Conservation (phyloP, 2,113 vertebrate species). For the Hemiscyllium ocellatum region DNA sequence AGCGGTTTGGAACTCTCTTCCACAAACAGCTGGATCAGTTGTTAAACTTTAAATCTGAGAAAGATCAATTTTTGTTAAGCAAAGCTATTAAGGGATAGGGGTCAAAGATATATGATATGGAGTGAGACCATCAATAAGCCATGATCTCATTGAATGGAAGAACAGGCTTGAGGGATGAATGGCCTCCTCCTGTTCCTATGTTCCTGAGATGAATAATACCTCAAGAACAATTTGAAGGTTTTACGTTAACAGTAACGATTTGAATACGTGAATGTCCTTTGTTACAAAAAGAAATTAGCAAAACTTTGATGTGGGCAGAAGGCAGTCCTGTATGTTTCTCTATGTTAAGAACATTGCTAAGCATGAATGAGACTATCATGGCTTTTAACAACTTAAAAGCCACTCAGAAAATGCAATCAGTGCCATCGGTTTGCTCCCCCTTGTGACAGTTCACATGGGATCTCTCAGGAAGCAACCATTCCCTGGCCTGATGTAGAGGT, state of each 20-base stretch:
- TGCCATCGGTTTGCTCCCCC: not conserved
- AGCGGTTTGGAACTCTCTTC: too few species aligned
- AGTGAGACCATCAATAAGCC: too few species aligned
- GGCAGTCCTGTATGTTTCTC: not conserved
- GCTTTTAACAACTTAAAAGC: not conserved
- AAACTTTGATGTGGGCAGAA: not conserved
- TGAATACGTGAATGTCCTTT: not conserved
- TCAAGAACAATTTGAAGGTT: not conserved
- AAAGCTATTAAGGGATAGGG: too few species aligned
- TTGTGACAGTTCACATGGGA: not conserved
- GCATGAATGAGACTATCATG: not conserved
- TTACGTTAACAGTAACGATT: not conserved
- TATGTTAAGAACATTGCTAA: not conserved
- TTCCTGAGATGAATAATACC: not conserved
- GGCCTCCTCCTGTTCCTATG: too few species aligned
- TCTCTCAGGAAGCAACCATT: not conserved
- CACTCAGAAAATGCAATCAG: not conserved
- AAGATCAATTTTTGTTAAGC: too few species aligned
- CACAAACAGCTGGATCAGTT: too few species aligned
- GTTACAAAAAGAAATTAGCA: not conserved
- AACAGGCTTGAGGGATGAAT: too few species aligned
- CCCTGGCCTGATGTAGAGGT: not conserved
- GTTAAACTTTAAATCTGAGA: too few species aligned
- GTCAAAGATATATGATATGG: too few species aligned
- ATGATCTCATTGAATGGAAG: too few species aligned